Evolutionary conservation across 2,113 vertebrate genomes (phyloP).

Genomic region (Irena cyanogastra): DNA sequence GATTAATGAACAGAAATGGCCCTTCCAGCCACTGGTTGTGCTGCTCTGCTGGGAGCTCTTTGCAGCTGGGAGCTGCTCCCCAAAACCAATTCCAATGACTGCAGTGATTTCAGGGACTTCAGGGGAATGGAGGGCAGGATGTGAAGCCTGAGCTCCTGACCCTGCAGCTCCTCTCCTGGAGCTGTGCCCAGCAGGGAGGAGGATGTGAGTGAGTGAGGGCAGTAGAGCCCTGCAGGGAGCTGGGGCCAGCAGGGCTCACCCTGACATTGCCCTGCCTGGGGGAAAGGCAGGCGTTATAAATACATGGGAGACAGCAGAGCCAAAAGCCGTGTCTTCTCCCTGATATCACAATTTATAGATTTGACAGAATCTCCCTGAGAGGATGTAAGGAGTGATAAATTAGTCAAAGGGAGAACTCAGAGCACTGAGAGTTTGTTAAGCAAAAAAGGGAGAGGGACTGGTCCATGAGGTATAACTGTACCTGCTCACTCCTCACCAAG

Average conservation of each 20-base stretch:
- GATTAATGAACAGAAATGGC: rapidly evolving
- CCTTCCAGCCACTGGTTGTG: neutral
- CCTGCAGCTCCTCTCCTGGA: neutral
- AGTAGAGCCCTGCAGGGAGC: neutral
- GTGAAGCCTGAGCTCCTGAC: neutral
- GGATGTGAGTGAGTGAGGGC: neutral
- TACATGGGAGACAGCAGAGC: neutral
- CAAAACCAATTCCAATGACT: rapidly evolving
- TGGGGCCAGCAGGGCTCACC: neutral
- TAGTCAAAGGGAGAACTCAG: neutral
- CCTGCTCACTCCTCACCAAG: neutral
- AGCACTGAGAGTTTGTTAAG: neutral
- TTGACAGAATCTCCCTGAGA: constrained; percentile 7
- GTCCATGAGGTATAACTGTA: neutral
- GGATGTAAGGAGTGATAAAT: constrained; percentile 21
- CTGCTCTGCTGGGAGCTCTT: neutral
- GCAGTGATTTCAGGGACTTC: no score
- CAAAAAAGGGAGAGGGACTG: neutral
- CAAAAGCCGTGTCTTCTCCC: neutral
- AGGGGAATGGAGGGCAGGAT: neutral
- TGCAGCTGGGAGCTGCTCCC: neutral
- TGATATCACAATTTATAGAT: neutral
- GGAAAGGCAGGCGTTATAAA: neutral
- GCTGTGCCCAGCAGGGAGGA: neutral
- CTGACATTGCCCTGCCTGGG: neutral